A percentile compares a stretch with the other conserved stretches of the same genome.
Evolutionary conservation across 2,797 vertebrate genomes (phyloP).

Genomic region (Pseudocheirus occidentalis): DNA sequence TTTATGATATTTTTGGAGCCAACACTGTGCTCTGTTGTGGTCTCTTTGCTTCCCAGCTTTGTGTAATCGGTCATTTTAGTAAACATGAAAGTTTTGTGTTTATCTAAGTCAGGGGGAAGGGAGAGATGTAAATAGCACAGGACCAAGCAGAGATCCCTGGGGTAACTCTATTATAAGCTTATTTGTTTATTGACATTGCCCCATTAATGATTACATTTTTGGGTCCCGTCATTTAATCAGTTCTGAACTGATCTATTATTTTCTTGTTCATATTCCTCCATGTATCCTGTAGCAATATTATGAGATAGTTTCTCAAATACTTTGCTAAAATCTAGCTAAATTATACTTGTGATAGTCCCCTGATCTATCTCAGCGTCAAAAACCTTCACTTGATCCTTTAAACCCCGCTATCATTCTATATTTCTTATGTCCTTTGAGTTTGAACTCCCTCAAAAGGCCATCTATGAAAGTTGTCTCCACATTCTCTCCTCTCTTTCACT

Average conservation of each 20-base stretch:
- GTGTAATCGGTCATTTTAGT: too few species aligned
- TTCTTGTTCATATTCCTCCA: background rate
- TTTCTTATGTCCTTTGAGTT: background rate
- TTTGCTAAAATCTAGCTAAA: background rate
- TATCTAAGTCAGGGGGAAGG: too few species aligned
- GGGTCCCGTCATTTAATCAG: background rate
- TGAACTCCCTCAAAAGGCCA: background rate
- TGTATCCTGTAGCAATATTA: background rate
- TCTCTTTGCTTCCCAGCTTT: too few species aligned
- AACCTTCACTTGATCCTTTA: background rate
- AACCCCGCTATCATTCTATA: background rate
- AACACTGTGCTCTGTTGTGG: background rate
- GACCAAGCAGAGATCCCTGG: background rate
- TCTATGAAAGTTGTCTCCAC: background rate
- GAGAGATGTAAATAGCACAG: background rate
- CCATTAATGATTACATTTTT: background rate
- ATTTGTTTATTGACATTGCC: background rate
- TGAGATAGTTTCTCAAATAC: background rate
- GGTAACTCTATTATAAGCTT: background rate
- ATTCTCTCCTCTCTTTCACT: background rate
- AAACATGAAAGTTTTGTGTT: too few species aligned
- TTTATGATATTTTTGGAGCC: background rate
- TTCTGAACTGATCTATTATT: background rate
- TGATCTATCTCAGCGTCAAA: background rate
- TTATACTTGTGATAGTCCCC: background rate